Evolutionary conservation across 2,113 vertebrate genomes (phyloP), one percentile per base, ranked within the genome.

Genomic region (human (Homo sapiens)): DNA sequence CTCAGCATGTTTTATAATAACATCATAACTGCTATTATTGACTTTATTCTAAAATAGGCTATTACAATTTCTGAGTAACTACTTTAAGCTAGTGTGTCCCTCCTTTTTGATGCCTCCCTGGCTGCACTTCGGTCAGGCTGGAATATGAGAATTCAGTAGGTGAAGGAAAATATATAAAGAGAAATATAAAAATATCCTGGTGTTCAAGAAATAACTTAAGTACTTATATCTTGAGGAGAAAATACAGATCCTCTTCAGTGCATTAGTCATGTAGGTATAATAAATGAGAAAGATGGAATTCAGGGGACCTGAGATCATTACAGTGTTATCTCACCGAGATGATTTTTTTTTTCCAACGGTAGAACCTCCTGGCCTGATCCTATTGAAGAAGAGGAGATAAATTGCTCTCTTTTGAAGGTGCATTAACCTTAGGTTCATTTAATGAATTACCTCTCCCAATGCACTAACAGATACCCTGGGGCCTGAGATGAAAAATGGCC

Each of bases 341-440:
- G 95, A 64, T 50, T 68, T 95, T 66, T 75, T 75, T 89, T 94
- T 95, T 66, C 52, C 48, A 96, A n/a, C 68, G 89, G 32, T 85
- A 90, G 87, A 94, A 96, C 92, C 81, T 98, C 64, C 87, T 95
- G 92, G 81, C 88, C 97, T 96, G 96, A 97, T 97, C 90, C 76
- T 94, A 75, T 93, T 97, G 97, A 96, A 95, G 97, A 97, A 89
- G 86, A 82, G 59, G 96, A 94, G 97, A 98, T 97, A 96, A 98
- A 98, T 96, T 92, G 84, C 59, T 96, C 32, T 90, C 80, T 95
- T 94, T 97, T 96, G 96, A 98, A 98, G 94, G 97, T 94, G 90
- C 96, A 98, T 98, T 98, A 98, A 98, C 93, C 98, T 97, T 81
- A 97, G 95, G 92, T 97, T 95, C 97, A 96, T 86, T 96, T 98